Percentiles rank a stretch among this genome's conserved stretches.
Evolutionary conservation across 92 coral and sea anemone genomes (phyloP).

Genomic region (Palythoa heliodiscus): DNA sequence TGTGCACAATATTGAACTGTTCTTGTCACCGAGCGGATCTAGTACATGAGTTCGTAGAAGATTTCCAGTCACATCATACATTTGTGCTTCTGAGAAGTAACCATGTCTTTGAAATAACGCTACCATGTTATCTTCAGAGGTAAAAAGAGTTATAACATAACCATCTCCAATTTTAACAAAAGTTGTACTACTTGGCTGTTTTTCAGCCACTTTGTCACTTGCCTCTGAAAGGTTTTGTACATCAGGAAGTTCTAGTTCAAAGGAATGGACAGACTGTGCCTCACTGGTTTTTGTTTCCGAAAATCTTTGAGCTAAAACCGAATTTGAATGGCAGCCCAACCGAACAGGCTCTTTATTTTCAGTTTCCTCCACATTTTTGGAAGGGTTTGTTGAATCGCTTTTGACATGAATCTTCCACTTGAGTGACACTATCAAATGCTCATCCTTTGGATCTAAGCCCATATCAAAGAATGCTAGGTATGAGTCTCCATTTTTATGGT

Average conservation of each 20-base stretch:
- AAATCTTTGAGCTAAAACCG: not conserved
- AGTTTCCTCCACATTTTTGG: not conserved
- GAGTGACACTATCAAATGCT: not conserved
- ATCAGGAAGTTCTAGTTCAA: slow-evolving; percentile 34
- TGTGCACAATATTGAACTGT: slow-evolving; percentile 69
- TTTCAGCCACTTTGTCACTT: slow-evolving; percentile 11
- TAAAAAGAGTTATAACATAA: slow-evolving; percentile 67
- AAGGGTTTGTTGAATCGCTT: not conserved
- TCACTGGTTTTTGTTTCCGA: not conserved
- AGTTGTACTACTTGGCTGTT: slow-evolving; percentile 68
- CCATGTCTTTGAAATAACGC: slow-evolving; percentile 74
- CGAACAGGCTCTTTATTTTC: not conserved
- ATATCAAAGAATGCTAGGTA: slow-evolving; percentile 59
- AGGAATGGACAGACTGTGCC: slow-evolving; percentile 28
- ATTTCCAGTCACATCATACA: slow-evolving; percentile 54
- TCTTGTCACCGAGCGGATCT: slow-evolving; percentile 75
- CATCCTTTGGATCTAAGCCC: not conserved
- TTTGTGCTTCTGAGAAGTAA: slow-evolving; percentile 71
- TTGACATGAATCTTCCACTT: slow-evolving; percentile 43
- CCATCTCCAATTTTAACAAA: slow-evolving; percentile 71
- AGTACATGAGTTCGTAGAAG: slow-evolving; percentile 53
- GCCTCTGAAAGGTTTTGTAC: not conserved
- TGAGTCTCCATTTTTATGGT: slow-evolving; percentile 57
- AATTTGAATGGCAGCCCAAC: not conserved
- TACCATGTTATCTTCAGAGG: slow-evolving; percentile 55